These are phyloP conservation scores for Spodoptera exigua DNA, from an alignment of 2,888 invertebrate genomes.

Conservation along the genomic window DNA sequence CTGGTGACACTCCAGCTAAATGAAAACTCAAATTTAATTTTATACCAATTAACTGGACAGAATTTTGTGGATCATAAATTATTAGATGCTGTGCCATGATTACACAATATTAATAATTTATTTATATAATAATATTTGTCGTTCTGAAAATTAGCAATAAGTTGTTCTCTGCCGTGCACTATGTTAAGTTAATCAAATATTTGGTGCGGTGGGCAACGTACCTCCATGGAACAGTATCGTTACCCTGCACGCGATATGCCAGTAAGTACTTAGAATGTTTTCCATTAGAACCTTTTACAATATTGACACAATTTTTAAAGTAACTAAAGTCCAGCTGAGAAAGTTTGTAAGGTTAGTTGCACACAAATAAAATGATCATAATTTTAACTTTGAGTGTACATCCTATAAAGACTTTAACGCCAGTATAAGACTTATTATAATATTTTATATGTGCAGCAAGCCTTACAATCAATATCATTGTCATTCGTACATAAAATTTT, in stretches of 20 bases:
- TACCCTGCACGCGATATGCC: conserved; percentile 18
- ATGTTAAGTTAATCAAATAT: conserved; percentile 24
- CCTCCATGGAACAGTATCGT: conserved; percentile 26
- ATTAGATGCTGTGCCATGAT: conserved; percentile 11
- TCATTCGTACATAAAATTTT: conserved; percentile 2
- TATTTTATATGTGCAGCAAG: no score
- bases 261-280: background rate
- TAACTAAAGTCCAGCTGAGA: no score
- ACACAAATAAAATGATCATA: no score
- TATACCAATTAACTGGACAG: conserved; percentile 27
- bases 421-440: no score
- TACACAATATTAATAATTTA: conserved; percentile 10
- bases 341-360: no score
- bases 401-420: no score
- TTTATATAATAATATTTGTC: conserved; percentile 4
- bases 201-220: conserved; percentile 32
- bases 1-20: conserved; percentile 30
- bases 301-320: background rate
- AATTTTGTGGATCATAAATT: conserved; percentile 5
- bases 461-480: background rate
- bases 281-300: conserved; percentile 8
- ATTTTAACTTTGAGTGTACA: no score
- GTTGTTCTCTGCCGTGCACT: conserved; percentile 30
- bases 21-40: conserved; percentile 26
- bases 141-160: conserved; percentile 22